Percentiles rank a stretch among this genome's conserved stretches.
Conservation (phyloP, 2,888 invertebrate species). For the Amphipoea lucens region DNA sequence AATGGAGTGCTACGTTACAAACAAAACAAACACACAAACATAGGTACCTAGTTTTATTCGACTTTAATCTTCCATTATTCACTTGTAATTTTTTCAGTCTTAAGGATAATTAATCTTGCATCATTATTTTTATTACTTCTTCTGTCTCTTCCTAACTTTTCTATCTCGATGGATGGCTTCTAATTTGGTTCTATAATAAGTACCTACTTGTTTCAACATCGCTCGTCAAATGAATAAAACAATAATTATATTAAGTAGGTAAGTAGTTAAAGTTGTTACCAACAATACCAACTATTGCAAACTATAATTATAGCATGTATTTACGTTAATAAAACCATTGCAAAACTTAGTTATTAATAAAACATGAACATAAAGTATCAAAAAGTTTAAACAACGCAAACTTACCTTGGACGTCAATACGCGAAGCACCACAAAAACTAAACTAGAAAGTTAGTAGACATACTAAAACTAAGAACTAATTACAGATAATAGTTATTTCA, state of each 20-base stretch:
- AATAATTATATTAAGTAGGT: background rate
- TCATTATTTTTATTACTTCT: background rate
- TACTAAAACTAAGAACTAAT: background rate
- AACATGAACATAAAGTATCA: background rate
- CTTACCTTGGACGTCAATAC: slow-evolving; percentile 28
- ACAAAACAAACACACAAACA: too few relatives aligned
- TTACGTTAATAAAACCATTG: background rate
- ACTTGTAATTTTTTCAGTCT: background rate
- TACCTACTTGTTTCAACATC: background rate
- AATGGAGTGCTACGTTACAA: background rate
- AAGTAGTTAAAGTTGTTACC: background rate
- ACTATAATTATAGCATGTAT: background rate
- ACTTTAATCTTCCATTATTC: background rate
- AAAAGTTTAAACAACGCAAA: slow-evolving; percentile 11
- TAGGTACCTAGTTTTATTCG: too few relatives aligned
- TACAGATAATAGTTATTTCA: background rate
- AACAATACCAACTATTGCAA: background rate
- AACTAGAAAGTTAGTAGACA: background rate
- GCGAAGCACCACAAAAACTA: slow-evolving; percentile 3
- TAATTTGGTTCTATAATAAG: background rate
- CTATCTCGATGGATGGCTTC: background rate
- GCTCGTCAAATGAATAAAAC: background rate
- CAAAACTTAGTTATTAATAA: background rate
- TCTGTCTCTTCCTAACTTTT: background rate
- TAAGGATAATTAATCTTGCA: background rate